Evolutionary conservation across 1,140 invertebrate species (phyloP).

Genomic region (Helicoverpa zea): DNA sequence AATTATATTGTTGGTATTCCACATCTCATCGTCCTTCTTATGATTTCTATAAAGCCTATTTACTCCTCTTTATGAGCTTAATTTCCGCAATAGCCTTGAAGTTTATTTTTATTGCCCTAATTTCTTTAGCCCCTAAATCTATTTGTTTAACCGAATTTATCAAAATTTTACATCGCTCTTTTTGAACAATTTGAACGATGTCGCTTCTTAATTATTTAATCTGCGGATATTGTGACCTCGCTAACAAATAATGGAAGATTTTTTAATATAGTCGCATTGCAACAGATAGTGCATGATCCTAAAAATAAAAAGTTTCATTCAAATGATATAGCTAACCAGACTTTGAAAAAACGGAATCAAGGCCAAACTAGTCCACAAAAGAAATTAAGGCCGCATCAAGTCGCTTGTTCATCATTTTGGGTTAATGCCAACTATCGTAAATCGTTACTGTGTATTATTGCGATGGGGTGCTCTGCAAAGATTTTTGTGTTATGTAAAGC

Average conservation of each 20-base stretch:
- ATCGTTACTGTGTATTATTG: constrained; percentile 36
- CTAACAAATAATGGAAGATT: not conserved
- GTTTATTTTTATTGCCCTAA: not conserved
- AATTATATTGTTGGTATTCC: constrained; percentile 36
- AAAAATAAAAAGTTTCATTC: not conserved
- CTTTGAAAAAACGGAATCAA: constrained; percentile 9
- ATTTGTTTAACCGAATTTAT: not conserved
- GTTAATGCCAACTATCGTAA: constrained; percentile 33
- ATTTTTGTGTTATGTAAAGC: constrained; percentile 8
- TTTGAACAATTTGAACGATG: not conserved
- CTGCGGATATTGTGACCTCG: not conserved
- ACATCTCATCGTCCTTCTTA: constrained; percentile 3
- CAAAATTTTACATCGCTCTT: not conserved
- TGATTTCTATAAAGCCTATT: constrained; percentile 22
- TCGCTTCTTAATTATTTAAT: not conserved
- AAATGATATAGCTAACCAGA: not conserved
- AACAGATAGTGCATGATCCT: not conserved
- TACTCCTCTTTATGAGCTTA: constrained; percentile 22
- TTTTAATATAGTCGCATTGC: not conserved
- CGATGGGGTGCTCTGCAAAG: not conserved
- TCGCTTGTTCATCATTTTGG: constrained; percentile 42
- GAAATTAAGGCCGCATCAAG: constrained; percentile 16
- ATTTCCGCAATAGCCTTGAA: not conserved
- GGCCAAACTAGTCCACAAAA: constrained; percentile 12
- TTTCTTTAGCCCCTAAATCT: not conserved